A percentile compares a stretch with the other conserved stretches of the same genome.
Evolutionary conservation across 2,113 vertebrate genomes (phyloP).

Genomic region (Herpetotheres cachinnans): DNA sequence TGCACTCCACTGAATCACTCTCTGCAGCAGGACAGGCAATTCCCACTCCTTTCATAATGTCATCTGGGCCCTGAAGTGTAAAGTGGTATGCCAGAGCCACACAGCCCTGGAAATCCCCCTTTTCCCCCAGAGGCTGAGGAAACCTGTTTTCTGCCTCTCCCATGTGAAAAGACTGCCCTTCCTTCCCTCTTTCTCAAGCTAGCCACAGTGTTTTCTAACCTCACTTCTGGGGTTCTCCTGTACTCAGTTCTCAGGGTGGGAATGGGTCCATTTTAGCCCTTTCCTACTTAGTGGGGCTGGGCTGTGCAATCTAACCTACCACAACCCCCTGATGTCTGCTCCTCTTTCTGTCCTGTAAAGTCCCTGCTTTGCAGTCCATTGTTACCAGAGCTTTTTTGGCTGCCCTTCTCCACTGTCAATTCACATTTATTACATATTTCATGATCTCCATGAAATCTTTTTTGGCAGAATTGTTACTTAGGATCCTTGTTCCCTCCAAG

Average conservation of each 20-base stretch:
- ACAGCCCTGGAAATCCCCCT: not conserved
- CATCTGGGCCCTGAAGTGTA: not conserved
- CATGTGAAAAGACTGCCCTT: not conserved
- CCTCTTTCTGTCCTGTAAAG: not conserved
- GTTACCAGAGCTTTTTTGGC: not conserved
- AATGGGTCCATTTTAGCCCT: not conserved
- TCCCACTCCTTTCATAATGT: not conserved
- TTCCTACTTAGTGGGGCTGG: not conserved
- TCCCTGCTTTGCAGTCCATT: not conserved
- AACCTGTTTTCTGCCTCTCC: not conserved
- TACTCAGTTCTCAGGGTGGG: not conserved
- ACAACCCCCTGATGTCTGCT: not conserved
- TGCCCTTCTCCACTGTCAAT: not conserved
- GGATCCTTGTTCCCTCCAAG: not conserved
- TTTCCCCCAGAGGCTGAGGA: not conserved
- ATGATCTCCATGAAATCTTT: not conserved
- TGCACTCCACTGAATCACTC: not conserved
- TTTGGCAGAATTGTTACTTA: not conserved
- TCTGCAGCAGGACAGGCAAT: not conserved
- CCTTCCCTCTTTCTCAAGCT: not conserved
- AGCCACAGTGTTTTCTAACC: not conserved
- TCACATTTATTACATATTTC: not conserved
- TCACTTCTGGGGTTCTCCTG: not conserved
- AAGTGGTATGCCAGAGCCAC: not conserved
- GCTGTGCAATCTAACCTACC: not conserved